These are phyloP conservation scores for Rhineura floridana DNA, from an alignment of 2,113 vertebrate genomes.

Conservation along the genomic window DNA sequence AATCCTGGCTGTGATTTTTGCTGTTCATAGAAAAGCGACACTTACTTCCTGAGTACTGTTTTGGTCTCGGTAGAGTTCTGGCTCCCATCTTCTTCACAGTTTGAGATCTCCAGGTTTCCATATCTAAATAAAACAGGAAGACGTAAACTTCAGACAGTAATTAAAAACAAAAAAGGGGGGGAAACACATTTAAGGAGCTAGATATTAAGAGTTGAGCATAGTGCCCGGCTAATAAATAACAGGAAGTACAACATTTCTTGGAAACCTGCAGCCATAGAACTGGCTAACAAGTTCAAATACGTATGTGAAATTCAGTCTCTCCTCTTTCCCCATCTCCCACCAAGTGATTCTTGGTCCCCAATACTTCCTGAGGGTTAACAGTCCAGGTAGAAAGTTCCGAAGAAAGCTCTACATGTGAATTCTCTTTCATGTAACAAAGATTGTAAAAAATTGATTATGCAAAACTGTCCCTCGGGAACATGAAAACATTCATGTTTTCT, in stretches of 20 bases:
- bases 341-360: background rate
- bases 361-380: background rate
- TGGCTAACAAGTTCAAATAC: background rate
- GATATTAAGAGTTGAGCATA: background rate
- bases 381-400: background rate
- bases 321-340: background rate
- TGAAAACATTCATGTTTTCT: background rate
- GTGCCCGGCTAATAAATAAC: background rate
- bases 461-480: background rate
- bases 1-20: background rate
- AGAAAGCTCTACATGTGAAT: background rate
- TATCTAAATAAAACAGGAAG: constrained; percentile 75
- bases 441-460: background rate
- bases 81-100: constrained; percentile 67
- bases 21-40: constrained; percentile 5
- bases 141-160: constrained; percentile 31
- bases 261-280: background rate
- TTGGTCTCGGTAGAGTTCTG: constrained; percentile 74
- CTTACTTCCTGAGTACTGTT: constrained; percentile 87
- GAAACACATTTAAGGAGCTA: background rate
- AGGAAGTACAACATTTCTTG: background rate
- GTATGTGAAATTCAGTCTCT: background rate
- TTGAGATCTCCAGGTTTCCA: constrained; percentile 78
- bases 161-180: constrained; percentile 5
- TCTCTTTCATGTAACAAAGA: background rate